Evolutionary conservation across 2,888 invertebrate species (phyloP), one percentile per base, ranked within the genome.

Genomic region (Liodrosophila aerea): DNA sequence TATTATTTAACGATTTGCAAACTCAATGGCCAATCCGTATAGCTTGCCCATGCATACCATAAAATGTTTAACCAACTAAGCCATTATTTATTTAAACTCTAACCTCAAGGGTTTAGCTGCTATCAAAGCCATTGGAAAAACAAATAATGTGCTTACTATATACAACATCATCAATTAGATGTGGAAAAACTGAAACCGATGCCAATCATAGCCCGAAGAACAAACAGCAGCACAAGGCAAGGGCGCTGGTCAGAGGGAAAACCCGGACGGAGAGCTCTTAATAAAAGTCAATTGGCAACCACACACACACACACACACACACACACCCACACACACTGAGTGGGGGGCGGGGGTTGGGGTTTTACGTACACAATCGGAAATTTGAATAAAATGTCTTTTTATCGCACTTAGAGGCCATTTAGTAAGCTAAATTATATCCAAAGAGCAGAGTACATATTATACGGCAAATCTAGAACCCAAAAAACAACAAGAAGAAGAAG

Each of bases 351-450:
- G 9, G 8, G 11, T 31, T 47, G 44, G 30, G 46, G 52, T 57
- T 43, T 53, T 22, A 22, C 16, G 36, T 39, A 12, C 64, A 63
- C 73, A 62, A 70, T 76, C 67, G 58, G 53, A 77, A 75, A 77
- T 77, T 81, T 81, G 75, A 75, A 75, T 77, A 77, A 81, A 77
- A 81, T 77, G 77, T 77, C 69, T 75, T 74, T 77, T 77, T 77
- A 77, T 77, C 82, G 77, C 77, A 81, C 77, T 81, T 77, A 74
- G 77, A 77, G 73, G 82, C 75, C 77, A 77, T 77, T 81, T 67
- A 81, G 77, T 81, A 59, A 67, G 73, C 75, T 81, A 77, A 78
- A 78, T 81, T 81, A 78, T 77, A 73, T 63, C 60, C 8, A 15
- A 46, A 44, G 57, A 50, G 47, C 66, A 49, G 58, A 64, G 76